Base-by-base conservation (phyloP, 1,140 invertebrate species). In the Brachionus rotundiformis region DNA sequence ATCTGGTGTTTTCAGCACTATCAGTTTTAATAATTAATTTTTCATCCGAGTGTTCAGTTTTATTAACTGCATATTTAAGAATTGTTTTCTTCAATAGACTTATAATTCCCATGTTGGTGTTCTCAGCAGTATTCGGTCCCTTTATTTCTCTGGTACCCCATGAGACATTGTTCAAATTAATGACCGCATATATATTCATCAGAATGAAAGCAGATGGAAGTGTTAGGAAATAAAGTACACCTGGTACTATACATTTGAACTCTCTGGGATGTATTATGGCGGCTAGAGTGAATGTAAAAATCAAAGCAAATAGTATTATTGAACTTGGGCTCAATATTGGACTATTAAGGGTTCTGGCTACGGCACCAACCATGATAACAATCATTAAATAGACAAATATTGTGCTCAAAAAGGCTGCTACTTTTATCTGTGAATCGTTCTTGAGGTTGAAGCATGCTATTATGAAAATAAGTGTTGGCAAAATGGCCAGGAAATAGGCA, bases 401-500 rank as follows among this genome's bases (percentile, higher is more conserved):
- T 10, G 86, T 85, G 19, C 85, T 87, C 23, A 88, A 82, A 0
- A 85, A 83, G 6, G 84, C 85, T 3, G 85, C 86, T 5, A 85
- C 59, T 16, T 84, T 47, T 41, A 90, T 85, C 84, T 91, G 90
- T 13, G 85, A 84, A 27, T 90, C 85, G 23, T 86, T 82, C 81
- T 88, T 88, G 29, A 84, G 83, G n/a, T 85, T 84, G 82, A 89
- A 89, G 82, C 90, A 91, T 11, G 88, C 82, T 2, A 89, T 13
- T 19, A 89, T 87, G 83, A 88, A 91, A 2, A 88, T 33, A 2
- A 89, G 13, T n/a, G 90, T 87, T 0, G 90, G 90, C 3, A 89
- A 82, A 2, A 89, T 73, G 31, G 90, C 88, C 31, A 89, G 84
- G 1, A 83, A 84, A 82, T 89, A 87, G 29, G 89, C 86, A 36